Base-by-base conservation (phyloP, 2,888 invertebrate species). In the Euproctis similis region DNA sequence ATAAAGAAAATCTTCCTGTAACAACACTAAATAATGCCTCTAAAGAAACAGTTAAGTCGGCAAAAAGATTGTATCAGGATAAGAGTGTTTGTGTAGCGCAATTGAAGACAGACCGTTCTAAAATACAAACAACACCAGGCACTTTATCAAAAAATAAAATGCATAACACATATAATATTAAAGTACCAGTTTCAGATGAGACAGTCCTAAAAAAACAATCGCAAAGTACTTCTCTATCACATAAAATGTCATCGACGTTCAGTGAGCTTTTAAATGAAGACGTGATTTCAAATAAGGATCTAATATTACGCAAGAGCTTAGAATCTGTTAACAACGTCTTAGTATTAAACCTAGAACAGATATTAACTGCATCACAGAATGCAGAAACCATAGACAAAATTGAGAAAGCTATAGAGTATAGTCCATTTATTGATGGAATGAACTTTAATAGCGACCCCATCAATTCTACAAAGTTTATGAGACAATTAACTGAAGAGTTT, bases 1-100 rank as follows among this genome's bases (percentile, higher is more conserved):
- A 77, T 31, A 76, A 75, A 49, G 76, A 78, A 58, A 76, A 77
- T 34, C 33, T 68, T 24, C 70, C 77, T 5, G 59, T 66, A 40
- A 64, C 73, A 4, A 46, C 52, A 36, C 55, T 51, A 42, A 47
- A 27, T 27, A 54, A 43, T 30, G 26, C 27, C 6, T 53, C 29
- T 36, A 60, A 47, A 40, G 49, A 50, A 10, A 42, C 26, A 21
- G 46, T 48, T 8, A 49, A 49, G 27, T 39, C 26, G 8, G 28
- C 19, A n/a, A 68, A 57, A 43, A 42, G 39, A 8, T 30, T 45
- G n/a, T 64, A 62, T 28, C 31, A 37, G 6, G 46, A 49, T 7
- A 66, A 68, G 42, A 66, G 44, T 30, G 44, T 69, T 5, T 65
- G 53, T 31, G 49, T 66, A 40, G 57, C 66, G 5, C 65, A 70